phyloP scores from a whole-genome alignment of 2,797 vertebrate genomes.

The Netta rufina region DNA sequence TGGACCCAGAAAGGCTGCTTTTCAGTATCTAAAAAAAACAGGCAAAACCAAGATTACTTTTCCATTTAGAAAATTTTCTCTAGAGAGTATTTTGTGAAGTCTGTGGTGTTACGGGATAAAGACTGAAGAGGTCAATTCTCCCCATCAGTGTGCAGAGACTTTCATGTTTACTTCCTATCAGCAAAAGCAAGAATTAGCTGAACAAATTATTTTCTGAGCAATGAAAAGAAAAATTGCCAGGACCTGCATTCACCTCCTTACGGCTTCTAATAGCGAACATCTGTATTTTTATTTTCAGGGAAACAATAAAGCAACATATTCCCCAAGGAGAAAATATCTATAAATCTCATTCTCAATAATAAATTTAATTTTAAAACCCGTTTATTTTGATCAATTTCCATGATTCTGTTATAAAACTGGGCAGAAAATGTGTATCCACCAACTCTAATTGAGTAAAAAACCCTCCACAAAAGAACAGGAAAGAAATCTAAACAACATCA shows the following conservation, averaged over 20 bases:
- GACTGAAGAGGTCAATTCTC: background rate
- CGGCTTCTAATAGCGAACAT: slow-evolving; percentile 40
- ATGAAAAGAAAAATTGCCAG: slow-evolving; percentile 39
- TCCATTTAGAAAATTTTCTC: background rate
- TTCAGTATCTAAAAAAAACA: background rate
- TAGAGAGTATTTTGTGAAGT: background rate
- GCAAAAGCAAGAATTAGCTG: slow-evolving; percentile 23
- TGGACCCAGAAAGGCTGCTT: background rate
- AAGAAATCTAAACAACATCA: slow-evolving; percentile 70
- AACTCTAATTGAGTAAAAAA: slow-evolving; percentile 54
- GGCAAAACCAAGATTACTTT: background rate
- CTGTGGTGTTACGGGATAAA: background rate
- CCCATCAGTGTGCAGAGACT: background rate
- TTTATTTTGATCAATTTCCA: slow-evolving; percentile 42
- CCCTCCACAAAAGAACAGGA: slow-evolving; percentile 34
- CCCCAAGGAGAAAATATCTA: slow-evolving; percentile 44
- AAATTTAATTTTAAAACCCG: slow-evolving; percentile 52
- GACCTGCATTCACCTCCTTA: slow-evolving; percentile 40
- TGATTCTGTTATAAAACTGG: background rate
- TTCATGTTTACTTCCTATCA: slow-evolving; percentile 16
- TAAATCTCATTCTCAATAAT: slow-evolving; percentile 59
- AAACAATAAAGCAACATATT: slow-evolving; percentile 17
- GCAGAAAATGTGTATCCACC: slow-evolving; percentile 52
- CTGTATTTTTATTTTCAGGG: slow-evolving; percentile 33
- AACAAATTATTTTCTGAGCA: slow-evolving; percentile 48